These are phyloP conservation scores for Meles meles DNA, from an alignment of 2,113 vertebrate species.

Conservation along the genomic window DNA sequence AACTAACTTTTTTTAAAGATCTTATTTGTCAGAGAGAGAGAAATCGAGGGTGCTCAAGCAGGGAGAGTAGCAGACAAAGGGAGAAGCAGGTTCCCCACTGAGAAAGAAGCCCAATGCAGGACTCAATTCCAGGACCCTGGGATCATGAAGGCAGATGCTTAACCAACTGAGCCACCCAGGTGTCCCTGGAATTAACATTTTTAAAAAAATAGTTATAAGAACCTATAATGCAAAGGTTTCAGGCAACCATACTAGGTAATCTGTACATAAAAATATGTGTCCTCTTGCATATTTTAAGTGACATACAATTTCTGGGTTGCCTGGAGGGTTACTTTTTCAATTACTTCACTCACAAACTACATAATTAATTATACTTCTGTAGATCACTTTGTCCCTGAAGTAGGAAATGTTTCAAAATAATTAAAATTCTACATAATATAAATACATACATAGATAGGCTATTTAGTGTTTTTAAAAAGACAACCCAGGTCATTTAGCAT, in stretches of 20 bases:
- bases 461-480: not conserved
- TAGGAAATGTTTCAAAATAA: slow-evolving; percentile 22
- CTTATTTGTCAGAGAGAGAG: too few relatives aligned
- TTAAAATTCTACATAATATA: not conserved
- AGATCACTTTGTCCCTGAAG: not conserved
- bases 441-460: not conserved
- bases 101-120: too few relatives aligned
- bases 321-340: not conserved
- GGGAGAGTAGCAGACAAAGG: too few relatives aligned
- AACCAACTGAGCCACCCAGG: too few relatives aligned
- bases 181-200: not conserved
- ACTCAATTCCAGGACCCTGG: too few relatives aligned
- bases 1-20: not conserved
- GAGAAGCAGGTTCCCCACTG: too few relatives aligned
- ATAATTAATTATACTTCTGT: not conserved
- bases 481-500: not conserved
- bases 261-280: not conserved
- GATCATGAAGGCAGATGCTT: too few relatives aligned
- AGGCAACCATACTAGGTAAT: not conserved
- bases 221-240: not conserved
- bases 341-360: not conserved
- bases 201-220: not conserved
- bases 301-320: not conserved
- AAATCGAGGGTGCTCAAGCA: too few relatives aligned
- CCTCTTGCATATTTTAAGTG: not conserved